Conservation (phyloP, 2,888 invertebrate species). For the Colletes collaris region DNA sequence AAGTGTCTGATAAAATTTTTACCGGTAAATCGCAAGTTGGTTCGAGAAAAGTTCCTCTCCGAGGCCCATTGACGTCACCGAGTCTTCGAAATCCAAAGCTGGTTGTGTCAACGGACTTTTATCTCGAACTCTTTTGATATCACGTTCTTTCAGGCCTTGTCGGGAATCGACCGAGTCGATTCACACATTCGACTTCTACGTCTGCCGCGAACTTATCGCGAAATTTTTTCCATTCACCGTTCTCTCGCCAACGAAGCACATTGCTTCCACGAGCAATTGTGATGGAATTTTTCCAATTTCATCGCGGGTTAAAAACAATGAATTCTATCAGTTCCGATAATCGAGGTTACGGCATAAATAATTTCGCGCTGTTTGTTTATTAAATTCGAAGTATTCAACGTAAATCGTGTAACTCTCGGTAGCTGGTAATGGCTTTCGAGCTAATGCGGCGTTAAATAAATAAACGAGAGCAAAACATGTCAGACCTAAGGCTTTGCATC, state of each 20-base stretch:
- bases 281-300: conserved; percentile 13
- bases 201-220: conserved; percentile 3
- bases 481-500: too few species aligned
- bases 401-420: too few species aligned
- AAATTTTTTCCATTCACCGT: conserved; percentile 12
- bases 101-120: conserved; percentile 17
- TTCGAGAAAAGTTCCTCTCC: background rate
- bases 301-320: too few species aligned
- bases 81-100: conserved; percentile 22
- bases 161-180: background rate
- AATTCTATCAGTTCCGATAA: too few species aligned
- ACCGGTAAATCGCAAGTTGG: background rate
- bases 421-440: too few species aligned
- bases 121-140: conserved; percentile 21
- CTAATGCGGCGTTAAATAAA: too few species aligned
- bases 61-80: background rate
- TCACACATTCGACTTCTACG: conserved; percentile 13
- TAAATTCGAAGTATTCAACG: too few species aligned
- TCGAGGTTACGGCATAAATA: too few species aligned
- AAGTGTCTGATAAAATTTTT: background rate
- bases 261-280: background rate
- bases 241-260: background rate
- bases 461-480: too few species aligned
- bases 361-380: too few species aligned
- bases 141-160: conserved; percentile 16